Conservation (phyloP, 2,113 vertebrate species). For the Poecile atricapillus region DNA sequence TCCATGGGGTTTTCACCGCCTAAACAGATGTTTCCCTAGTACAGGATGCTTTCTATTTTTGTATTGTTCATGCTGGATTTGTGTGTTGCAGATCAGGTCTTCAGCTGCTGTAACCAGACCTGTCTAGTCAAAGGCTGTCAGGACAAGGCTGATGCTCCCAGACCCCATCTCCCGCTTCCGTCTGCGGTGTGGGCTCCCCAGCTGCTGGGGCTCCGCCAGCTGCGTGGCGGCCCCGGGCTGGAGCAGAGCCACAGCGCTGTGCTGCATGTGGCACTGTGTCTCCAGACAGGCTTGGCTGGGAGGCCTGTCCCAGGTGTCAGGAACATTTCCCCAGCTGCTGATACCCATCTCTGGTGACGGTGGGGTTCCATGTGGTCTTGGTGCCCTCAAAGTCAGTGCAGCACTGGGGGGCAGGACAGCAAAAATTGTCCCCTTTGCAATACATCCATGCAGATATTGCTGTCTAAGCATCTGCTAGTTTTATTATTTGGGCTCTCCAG, state of each 20-base stretch:
- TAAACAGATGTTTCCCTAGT: slow-evolving; percentile 32
- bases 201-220: neutral
- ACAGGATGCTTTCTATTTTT: slow-evolving; percentile 51
- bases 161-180: neutral
- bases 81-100: neutral
- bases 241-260: neutral
- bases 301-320: neutral
- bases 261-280: neutral
- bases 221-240: neutral
- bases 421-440: neutral
- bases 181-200: neutral
- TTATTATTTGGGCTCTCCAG: neutral
- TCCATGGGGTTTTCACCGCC: slow-evolving; percentile 14
- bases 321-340: neutral
- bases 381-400: neutral
- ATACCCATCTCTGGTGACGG: accelerated
- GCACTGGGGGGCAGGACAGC: neutral
- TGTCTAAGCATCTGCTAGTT: neutral
- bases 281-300: neutral
- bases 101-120: slow-evolving; percentile 5
- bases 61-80: neutral
- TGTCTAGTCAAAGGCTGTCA: slow-evolving; percentile 19
- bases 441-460: neutral
- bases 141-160: neutral
- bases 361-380: neutral